Base-by-base conservation (phyloP, 2,888 invertebrate genomes). In the Nipponacmea schrenckii region DNA sequence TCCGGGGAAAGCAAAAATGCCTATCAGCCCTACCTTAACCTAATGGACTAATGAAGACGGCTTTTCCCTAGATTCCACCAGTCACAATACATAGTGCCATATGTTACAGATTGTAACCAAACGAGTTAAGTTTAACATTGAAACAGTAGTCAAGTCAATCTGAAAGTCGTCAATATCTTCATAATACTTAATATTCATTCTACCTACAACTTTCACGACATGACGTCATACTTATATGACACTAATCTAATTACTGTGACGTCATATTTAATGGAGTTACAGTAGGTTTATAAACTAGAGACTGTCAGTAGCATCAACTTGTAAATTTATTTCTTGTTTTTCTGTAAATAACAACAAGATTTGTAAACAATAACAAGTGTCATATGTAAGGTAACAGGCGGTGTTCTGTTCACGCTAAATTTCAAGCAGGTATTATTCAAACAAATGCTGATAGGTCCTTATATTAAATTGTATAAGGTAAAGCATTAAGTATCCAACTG, bases 231-330 rank as follows among this genome's bases (percentile, higher is more conserved):
- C 20, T 24, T 56, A 56, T 56, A 24, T 56, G 56, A 56, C 56
- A 56, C 56, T 56, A 56, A 56, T 56, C 56, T 24, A 56, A 56
- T 56, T 20, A 24, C 20, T 56, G 24, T 56, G 56, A 56, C 56
- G 56, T 56, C 56, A 56, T 24, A 56, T 24, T 24, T 56, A 56
- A 56, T 56, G 56, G 24, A 24, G 56, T 56, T 10, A 24, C 56
- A 2, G 56, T 39, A 24, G 56, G 12, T 56, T 56, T 56, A 56
- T 56, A 56, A 56, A 56, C 56, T 56, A 20, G 20, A 24, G 20
- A 56, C 56, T 56, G 56, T 24, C 56, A 56, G 56, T 56, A 56
- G 56, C 56, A 56, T 56, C 20, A 56, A 56, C 56, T 20, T 56
- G 56, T 56, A 56, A 56, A 56, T 56, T 56, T 56, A 24, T 14